phyloP scores from a whole-genome alignment of 2,113 vertebrate genomes.

The Columba janthina region DNA sequence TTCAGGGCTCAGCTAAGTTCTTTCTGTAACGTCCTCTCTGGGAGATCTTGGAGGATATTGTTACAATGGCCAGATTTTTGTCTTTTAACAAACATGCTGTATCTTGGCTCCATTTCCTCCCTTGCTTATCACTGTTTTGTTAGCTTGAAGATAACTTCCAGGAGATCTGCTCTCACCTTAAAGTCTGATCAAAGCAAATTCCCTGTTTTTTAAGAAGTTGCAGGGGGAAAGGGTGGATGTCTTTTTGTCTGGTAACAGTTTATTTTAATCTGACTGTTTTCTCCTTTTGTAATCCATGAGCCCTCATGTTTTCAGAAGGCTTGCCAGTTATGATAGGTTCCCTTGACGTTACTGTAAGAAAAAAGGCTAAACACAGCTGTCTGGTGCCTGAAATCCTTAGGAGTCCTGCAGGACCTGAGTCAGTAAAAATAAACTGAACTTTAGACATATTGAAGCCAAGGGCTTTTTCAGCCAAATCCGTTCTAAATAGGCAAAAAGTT shows the following conservation, averaged over 20 bases:
- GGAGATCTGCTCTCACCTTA: conserved; percentile 51
- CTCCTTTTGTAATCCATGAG: conserved; percentile 68
- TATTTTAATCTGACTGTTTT: conserved; percentile 72
- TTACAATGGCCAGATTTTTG: conserved; percentile 22
- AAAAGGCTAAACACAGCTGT: conserved; percentile 75
- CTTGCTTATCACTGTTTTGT: conserved; percentile 58
- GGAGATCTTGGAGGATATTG: conserved; percentile 6
- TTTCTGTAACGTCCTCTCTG: not conserved
- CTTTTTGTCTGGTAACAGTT: conserved; percentile 70
- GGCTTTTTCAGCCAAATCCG: conserved; percentile 45
- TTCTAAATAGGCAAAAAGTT: conserved; percentile 34
- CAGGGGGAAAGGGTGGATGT: conserved; percentile 39
- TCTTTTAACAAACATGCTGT: conserved; percentile 12
- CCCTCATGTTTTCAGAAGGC: conserved; percentile 65
- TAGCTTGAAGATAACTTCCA: conserved; percentile 64
- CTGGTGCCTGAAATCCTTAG: conserved; percentile 61
- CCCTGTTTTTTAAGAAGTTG: conserved; percentile 1
- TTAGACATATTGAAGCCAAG: conserved; percentile 32
- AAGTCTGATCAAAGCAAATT: conserved; percentile 60
- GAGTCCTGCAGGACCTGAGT: conserved; percentile 43
- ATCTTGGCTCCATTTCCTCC: conserved; percentile 43
- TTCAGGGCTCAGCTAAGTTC: not conserved
- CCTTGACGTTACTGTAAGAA: conserved; percentile 48
- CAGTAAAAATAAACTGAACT: conserved; percentile 74
- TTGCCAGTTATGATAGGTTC: conserved; percentile 72